A percentile compares a stretch with the other conserved stretches of the same genome.
These are phyloP conservation scores for Anarsia innoxiella DNA, from an alignment of 2,888 invertebrate genomes.

Conservation along the genomic window DNA sequence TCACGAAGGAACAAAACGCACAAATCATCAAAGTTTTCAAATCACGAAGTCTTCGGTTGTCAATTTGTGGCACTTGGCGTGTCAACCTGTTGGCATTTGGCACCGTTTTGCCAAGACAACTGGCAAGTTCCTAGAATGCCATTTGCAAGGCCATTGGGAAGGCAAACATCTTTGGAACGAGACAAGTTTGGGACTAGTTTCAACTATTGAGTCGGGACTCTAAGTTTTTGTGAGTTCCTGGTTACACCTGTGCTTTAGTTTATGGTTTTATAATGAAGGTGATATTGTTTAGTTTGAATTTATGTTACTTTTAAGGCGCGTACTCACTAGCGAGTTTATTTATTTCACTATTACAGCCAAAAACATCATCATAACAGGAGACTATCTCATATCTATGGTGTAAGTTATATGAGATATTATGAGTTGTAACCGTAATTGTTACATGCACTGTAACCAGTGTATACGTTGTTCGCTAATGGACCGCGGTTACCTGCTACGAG, in stretches of 20 bases:
- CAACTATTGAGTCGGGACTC: slow-evolving; percentile 6
- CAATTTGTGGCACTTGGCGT: slow-evolving; percentile 3
- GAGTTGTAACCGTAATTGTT: no score
- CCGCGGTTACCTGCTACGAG: no score
- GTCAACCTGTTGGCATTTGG: slow-evolving; percentile 10
- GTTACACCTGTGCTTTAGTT: not conserved
- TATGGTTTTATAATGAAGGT: not conserved
- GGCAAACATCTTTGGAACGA: slow-evolving; percentile 24
- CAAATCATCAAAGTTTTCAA: slow-evolving; percentile 9
- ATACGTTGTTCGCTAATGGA: no score
- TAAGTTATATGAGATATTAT: no score
- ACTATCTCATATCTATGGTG: no score
- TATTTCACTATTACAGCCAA: no score
- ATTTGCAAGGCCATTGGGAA: slow-evolving; percentile 26
- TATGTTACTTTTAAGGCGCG: no score
- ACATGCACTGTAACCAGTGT: no score
- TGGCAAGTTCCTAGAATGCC: slow-evolving; percentile 4
- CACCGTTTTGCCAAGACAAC: not conserved
- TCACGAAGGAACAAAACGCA: no score
- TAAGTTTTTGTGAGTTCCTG: not conserved
- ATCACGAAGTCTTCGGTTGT: slow-evolving; percentile 4
- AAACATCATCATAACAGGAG: no score
- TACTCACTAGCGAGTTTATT: no score
- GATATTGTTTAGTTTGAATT: no score
- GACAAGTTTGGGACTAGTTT: slow-evolving; percentile 20